Evolutionary conservation across 2,113 vertebrate genomes (phyloP), one percentile per base, ranked within the genome.

Genomic region (Mustela nigripes): DNA sequence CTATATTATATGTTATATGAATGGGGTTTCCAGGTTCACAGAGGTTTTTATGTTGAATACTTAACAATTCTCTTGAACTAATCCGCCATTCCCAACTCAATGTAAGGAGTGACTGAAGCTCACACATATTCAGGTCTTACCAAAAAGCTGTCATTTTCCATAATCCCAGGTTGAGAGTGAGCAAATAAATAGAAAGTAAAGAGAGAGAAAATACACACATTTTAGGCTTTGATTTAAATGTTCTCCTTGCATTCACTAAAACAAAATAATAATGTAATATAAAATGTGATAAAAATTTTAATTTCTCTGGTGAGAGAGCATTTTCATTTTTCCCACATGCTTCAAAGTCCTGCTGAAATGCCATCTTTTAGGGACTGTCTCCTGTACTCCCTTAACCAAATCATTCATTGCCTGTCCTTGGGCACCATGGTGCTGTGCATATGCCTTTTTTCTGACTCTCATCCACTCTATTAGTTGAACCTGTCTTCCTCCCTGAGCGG

Each of bases 401-500:
- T n/a, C 19, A 24, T 18, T 19, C 10, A 5, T 3, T 71, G 24
- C 8, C 33, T 22, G 24, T 10, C 7, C 14, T 18, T 7, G 1
- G 28, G 22, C 9, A 0, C 24, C 33, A 19, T 22, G 18, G 33
- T 1, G 2, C 42, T 19, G 21, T 10, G 4, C 5, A 5, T 21
- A 11, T 16, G n/a, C 28, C 33, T 69, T 5, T 71, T 19, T 28
- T 2, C 0, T 21, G 42, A 60, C 12, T 26, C 31, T 93, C 11
- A 36, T 5, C 26, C 33, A 8, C 18, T 21, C 0, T 33, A 8
- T 67, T 15, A 5, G 2, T 26, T n/a, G 26, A 53, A 3, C 6
- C n/a, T 84, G 58, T 63, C 19, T 21, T 71, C 9, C 22, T 93
- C 15, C 7, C 12, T 12, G 0, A 79, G 16, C 6, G 8, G 7